A percentile compares a stretch with the other conserved stretches of the same genome.
Conservation (phyloP, 2,113 vertebrate species). For the Ploceus nigricollis region DNA sequence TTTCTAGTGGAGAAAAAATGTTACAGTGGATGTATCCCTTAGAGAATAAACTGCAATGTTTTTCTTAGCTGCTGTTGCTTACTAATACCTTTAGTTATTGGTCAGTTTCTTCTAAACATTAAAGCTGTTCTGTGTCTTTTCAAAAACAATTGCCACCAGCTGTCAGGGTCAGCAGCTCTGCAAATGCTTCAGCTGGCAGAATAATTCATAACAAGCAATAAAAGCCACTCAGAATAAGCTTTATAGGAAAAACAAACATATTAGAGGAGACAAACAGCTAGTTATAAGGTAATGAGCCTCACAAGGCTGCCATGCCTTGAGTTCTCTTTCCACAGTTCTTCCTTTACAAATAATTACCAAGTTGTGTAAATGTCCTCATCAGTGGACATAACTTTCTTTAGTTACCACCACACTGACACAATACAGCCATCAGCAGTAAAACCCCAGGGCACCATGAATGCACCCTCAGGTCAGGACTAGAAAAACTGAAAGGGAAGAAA, state of each 20-base stretch:
- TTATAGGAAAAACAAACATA: constrained; percentile 26
- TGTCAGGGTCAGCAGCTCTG: not conserved
- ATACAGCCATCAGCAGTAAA: not conserved
- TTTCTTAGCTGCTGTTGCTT: not conserved
- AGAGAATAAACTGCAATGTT: not conserved
- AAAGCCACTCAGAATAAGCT: constrained; percentile 32
- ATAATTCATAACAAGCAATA: constrained; percentile 40
- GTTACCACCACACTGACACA: not conserved
- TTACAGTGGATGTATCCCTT: not conserved
- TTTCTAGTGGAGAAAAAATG: not conserved
- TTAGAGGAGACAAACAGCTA: constrained; percentile 16
- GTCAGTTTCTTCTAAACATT: constrained; percentile 11
- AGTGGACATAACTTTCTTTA: not conserved
- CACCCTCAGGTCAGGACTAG: not conserved
- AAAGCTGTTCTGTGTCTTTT: constrained; percentile 24
- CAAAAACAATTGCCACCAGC: not conserved
- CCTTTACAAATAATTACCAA: not conserved
- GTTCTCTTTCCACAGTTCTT: not conserved
- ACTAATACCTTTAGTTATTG: not conserved
- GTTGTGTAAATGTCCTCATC: not conserved
- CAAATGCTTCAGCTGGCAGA: constrained; percentile 42
- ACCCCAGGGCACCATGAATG: not conserved
- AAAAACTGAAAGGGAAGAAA: not conserved
- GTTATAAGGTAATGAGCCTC: constrained; percentile 10
- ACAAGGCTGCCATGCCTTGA: not conserved